Percentiles rank a stretch among this genome's conserved stretches.
Evolutionary conservation across 1,140 invertebrate species (phyloP).

Genomic region (Zaprionus inermis): DNA sequence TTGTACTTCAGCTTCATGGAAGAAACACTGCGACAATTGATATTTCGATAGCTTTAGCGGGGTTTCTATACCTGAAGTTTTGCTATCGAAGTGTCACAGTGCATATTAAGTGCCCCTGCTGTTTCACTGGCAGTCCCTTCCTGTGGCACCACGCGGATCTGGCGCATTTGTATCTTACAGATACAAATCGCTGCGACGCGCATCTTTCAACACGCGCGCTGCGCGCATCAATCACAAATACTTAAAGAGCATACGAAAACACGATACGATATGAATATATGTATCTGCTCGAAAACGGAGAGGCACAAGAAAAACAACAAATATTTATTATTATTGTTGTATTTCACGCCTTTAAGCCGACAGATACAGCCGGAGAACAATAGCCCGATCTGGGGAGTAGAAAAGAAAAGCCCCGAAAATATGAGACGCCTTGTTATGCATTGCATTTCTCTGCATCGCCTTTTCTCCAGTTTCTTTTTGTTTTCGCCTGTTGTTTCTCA

Average conservation of each 20-base stretch:
- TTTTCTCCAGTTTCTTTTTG: conserved; percentile 30
- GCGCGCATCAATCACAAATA: conserved; percentile 76
- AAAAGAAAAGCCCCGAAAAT: conserved; percentile 66
- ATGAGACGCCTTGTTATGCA: conserved; percentile 51
- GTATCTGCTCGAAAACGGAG: too few relatives aligned
- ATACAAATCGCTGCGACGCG: conserved; percentile 72
- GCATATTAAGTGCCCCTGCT: conserved; percentile 50
- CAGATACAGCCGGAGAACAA: conserved; percentile 59
- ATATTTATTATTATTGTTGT: conserved; percentile 75
- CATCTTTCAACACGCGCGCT: conserved; percentile 74
- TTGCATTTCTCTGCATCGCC: conserved; percentile 43
- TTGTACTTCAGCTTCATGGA: not conserved
- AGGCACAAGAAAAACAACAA: conserved; percentile 51
- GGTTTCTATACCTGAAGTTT: not conserved
- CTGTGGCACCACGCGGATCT: not conserved
- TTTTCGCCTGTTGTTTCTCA: conserved; percentile 17
- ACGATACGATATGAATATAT: conserved; percentile 21
- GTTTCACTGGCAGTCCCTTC: conserved; percentile 1
- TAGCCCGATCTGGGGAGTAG: conserved; percentile 3
- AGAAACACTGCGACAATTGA: not conserved
- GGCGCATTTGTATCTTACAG: conserved; percentile 53
- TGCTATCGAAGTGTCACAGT: not conserved
- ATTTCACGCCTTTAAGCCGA: conserved; percentile 78
- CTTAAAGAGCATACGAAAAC: conserved; percentile 76
- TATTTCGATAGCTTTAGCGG: not conserved